Base-by-base conservation (phyloP, 2,888 invertebrate genomes). In the Cremastobaeus sp. region DNA sequence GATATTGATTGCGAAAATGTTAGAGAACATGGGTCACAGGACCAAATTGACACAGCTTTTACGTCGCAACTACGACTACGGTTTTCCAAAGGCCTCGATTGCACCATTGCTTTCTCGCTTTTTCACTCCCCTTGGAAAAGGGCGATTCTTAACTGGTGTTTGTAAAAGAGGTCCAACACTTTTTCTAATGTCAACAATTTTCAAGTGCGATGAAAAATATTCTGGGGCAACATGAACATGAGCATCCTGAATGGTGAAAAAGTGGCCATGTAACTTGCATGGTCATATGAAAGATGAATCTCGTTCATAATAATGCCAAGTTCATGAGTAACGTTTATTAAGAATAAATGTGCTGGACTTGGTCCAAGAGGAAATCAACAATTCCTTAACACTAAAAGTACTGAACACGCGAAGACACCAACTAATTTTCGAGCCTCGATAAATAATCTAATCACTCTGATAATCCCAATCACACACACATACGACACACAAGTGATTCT, bases 1-100 rank as follows among this genome's bases (percentile, higher is more conserved):
- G 71, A 68, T 77, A 79, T 79, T 76, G 78, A 79, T 79, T 77
- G 69, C 65, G 66, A 77, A 73, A 66, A 60, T 57, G 68, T 76
- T 66, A 62, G 73, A 74, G 69, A 72, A 71, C 73, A 68, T 68
- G 73, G 73, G 73, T 73, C 73, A 73, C 73, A 73, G 73, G 73
- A 73, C 73, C 68, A 73, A 68, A 62, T 68, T 73, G 68, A 62
- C 62, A 68, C 60, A 62, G 68, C 73, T 68, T 73, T 73, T 68
- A 73, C 73, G 60, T 66, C 72, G 72, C 48, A 72, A 59, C 50
- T 65, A n/a, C 8, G 37, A 21, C 15, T 14, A 47, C 17, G 14
- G 12, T 55, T 48, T 54, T 34, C 17, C 20, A 20, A 34, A 45
- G 15, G 47, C 20, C 3, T 32, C 15, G 9, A 11, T 55, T 47